Base-by-base conservation (phyloP, 2,113 vertebrate species). In the Corydoras sp. region DNA sequence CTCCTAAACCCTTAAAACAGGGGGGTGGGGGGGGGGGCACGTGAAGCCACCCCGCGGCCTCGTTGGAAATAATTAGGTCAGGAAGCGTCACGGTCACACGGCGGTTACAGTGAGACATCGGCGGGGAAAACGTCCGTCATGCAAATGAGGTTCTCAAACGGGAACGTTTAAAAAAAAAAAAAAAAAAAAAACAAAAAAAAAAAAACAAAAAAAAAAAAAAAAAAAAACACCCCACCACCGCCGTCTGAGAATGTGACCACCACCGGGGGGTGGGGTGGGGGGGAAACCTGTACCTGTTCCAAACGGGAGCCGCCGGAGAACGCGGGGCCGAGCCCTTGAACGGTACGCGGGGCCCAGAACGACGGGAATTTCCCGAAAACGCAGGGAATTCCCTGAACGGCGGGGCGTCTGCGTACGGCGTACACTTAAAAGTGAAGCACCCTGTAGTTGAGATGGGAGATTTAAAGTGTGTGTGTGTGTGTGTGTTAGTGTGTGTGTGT, bases 281-380 rank as follows among this genome's bases (percentile, higher is more conserved):
- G 58, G 56, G 55, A 50, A 68, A 30, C 35, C 31, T 65, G 69
- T 31, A 72, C 63, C 71, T 71, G 15, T 32, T 65, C 58, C 13
- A 29, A 65, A 18, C 61, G 49, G 73, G 53, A 83, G n/a, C 18
- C 18, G 18, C 18, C 18, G 18, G 18, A 24, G 18, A 24, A 81
- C 68, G 73, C 69, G 60, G 72, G 76, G 59, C 31, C 62, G 68
- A 73, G 58, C 31, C 60, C 54, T 81, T 85, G 87, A 85, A 88
- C 88, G 89, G 89, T 83, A 83, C 76, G 67, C 80, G 78, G 81
- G 75, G 81, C 85, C 86, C 82, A 82, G 76, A 85, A 87, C 81
- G 85, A 86, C 68, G 86, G 89, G 89, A 89, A 87, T 84, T 90
- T 88, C 88, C 89, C 86, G 18, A 50, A 77, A 62, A 73, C 43